These are phyloP conservation scores for Amphiprion percula DNA, from an alignment of 2,113 vertebrate genomes.

Conservation along the genomic window DNA sequence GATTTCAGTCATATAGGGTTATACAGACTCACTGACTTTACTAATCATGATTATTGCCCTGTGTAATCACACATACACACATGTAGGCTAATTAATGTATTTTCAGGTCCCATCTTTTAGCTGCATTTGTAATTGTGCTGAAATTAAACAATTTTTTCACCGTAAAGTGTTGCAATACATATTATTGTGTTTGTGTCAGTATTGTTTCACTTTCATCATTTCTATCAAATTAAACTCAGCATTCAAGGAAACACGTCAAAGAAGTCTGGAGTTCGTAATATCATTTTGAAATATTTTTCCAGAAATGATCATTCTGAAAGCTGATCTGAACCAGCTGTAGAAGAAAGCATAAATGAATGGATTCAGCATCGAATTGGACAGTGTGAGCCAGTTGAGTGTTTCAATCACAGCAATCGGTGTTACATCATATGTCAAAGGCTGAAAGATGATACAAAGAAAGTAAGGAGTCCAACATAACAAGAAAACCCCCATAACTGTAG, in stretches of 20 bases:
- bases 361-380: constrained; percentile 35
- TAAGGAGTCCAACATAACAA: background rate
- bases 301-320: constrained; percentile 22
- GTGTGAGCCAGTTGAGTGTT: background rate
- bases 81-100: too few species aligned
- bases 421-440: background rate
- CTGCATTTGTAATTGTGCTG: too few species aligned
- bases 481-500: background rate
- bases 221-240: background rate
- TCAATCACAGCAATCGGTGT: background rate
- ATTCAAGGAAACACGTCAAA: background rate
- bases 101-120: too few species aligned
- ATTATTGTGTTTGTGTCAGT: too few species aligned
- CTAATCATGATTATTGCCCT: too few species aligned
- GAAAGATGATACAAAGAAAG: background rate
- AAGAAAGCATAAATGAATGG: constrained; percentile 45
- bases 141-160: too few species aligned
- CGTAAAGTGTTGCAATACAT: too few species aligned
- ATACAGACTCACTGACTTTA: too few species aligned
- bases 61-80: too few species aligned
- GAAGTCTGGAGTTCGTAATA: background rate
- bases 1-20: too few species aligned
- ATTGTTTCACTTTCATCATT: background rate
- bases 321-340: constrained; percentile 31
- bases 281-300: constrained; percentile 17